These are phyloP conservation scores for Tyrophagus putrescentiae DNA, from an alignment of 1,140 invertebrate genomes.

Conservation along the genomic window DNA sequence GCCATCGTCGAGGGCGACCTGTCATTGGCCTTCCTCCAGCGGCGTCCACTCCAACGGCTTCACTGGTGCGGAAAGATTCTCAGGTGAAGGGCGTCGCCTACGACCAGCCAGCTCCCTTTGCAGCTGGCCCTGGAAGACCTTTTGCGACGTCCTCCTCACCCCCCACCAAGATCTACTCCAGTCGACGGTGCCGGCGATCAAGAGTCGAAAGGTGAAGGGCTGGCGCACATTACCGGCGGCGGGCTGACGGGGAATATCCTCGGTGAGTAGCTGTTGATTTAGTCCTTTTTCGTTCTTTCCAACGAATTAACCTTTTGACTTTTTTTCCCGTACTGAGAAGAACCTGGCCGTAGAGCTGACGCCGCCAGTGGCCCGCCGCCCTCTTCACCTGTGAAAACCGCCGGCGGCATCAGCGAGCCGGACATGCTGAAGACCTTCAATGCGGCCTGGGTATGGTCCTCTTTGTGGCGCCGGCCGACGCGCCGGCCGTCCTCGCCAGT, in stretches of 20 bases:
- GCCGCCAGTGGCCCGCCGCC: constrained; percentile 52
- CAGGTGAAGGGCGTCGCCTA: constrained; percentile 46
- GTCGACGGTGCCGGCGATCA: constrained; percentile 52
- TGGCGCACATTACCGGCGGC: constrained; percentile 90
- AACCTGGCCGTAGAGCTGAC: constrained; percentile 55
- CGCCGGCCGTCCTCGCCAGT: constrained; percentile 35
- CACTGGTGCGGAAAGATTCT: constrained; percentile 72
- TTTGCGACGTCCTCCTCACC: constrained; percentile 65
- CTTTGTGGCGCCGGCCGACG: constrained; percentile 48
- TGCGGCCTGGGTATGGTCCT: constrained; percentile 79
- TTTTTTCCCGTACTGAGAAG: constrained; percentile 46
- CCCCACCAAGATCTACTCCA: constrained; percentile 83
- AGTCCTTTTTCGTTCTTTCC: constrained; percentile 35
- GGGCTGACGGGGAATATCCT: constrained; percentile 85
- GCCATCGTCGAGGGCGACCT: no score
- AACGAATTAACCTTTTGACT: not conserved
- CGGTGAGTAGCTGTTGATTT: no score
- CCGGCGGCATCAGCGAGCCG: constrained; percentile 37
- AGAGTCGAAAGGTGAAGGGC: constrained; percentile 58
- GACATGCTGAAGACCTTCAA: constrained; percentile 82
- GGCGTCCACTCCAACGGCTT: constrained; percentile 93
- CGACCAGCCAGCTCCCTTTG: constrained; percentile 60
- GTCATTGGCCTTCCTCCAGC: constrained; percentile 72
- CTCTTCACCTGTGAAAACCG: constrained; percentile 48
- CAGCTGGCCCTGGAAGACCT: constrained; percentile 35